Evolutionary conservation across 2,113 vertebrate species (phyloP), one percentile per base, ranked within the genome.

Genomic region (Spea multiplicata): DNA sequence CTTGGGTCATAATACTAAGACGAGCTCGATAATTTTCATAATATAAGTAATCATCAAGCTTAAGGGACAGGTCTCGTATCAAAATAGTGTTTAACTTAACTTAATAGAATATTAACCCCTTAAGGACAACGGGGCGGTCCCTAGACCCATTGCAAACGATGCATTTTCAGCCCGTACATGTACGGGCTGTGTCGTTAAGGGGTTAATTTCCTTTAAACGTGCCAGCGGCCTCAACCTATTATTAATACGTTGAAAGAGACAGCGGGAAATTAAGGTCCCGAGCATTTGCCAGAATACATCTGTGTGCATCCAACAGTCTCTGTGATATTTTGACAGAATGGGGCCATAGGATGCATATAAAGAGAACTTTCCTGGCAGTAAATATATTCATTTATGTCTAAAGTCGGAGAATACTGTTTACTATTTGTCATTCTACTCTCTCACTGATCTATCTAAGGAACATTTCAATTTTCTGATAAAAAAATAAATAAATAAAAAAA

Each of bases 261-360:
- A 87, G 89, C 77, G 83, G 84, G 86, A 86, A 87, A 82, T 80
- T 80, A 84, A 84, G 83, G 85, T 82, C 80, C 75, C 74, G 6
- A 71, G 75, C 77, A 44, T 50, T 30, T 87, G 87, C 88, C 88
- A 89, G 88, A 85, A 87, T 83, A 83, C 81, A 85, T 89, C 86
- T 83, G 82, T 84, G 81, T 88, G 86, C 81, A 87, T 87, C 86
- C 91, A 89, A 86, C 86, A 88, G 89, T 88, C 85, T 89, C 86
- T 87, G 84, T 88, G 88, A 91, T 86, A 74, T 84, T 83, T 88
- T 95, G 94, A 95, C 95, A 94, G 95, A 95, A 95, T 94, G 92
- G 92, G 93, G 95, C 87, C 93, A 92, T 44, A 3, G 50, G 88
- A 87, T 86, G 83, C 89, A 88, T 88, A 86, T 84, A 83, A 84